phyloP scores from a whole-genome alignment of 2,113 vertebrate genomes.

The Peromyscus polionotus region DNA sequence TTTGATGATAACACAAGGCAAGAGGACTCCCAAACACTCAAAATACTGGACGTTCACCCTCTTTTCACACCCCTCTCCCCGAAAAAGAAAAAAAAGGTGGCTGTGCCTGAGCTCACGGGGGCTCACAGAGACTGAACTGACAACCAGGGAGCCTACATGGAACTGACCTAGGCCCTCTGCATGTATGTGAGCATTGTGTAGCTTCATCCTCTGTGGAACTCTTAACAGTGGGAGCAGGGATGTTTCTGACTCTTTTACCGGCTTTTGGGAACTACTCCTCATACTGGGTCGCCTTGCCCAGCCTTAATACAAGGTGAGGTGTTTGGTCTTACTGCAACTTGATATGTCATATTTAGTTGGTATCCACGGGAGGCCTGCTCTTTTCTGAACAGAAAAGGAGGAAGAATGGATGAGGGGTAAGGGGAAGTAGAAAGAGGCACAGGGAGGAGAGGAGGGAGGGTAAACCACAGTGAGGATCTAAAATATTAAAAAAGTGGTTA shows the following conservation, averaged over 20 bases:
- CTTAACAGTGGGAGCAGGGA: neutral
- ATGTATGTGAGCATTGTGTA: neutral
- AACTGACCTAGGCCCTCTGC: neutral
- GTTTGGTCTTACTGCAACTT: neutral
- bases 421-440: neutral
- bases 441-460: neutral
- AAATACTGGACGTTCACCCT: neutral
- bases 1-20: constrained; percentile 40
- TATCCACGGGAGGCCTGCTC: neutral
- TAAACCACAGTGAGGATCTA: neutral
- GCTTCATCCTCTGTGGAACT: neutral
- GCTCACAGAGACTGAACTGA: neutral
- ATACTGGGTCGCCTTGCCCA: neutral
- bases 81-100: neutral
- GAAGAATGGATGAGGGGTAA: neutral
- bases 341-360: neutral
- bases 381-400: neutral
- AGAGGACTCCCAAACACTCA: neutral
- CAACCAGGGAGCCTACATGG: neutral
- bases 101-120: neutral
- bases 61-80: neutral
- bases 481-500: neutral
- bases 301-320: neutral
- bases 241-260: neutral
- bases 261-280: neutral